Evolutionary conservation across 2,113 vertebrate species (phyloP).

Genomic region (Centropristis striata): DNA sequence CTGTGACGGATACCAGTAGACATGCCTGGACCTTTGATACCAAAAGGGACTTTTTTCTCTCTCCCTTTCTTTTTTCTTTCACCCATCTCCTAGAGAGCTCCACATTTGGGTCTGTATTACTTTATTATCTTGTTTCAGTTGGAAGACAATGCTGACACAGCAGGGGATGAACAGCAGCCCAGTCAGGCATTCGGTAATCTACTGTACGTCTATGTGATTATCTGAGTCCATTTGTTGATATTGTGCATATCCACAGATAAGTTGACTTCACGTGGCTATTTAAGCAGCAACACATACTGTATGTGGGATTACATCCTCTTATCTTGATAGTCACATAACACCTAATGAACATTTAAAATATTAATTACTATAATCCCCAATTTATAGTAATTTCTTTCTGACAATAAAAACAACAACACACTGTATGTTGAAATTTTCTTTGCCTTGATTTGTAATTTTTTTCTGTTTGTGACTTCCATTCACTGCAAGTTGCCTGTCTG

Average conservation of each 20-base stretch:
- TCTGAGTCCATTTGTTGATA: background rate
- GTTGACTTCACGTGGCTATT: background rate
- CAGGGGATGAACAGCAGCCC: conserved; percentile 9
- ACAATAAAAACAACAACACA: background rate
- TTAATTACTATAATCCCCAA: background rate
- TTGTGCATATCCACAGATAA: background rate
- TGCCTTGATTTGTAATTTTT: background rate
- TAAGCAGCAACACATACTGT: background rate
- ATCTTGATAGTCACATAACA: background rate
- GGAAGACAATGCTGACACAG: conserved; percentile 23
- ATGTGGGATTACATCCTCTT: background rate
- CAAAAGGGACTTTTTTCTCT: background rate
- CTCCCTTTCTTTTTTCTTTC: too few species aligned
- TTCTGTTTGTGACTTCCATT: background rate
- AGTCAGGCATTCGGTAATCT: background rate
- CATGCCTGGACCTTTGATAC: conserved; percentile 6
- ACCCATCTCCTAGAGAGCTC: conserved; percentile 5
- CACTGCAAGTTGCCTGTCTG: conserved; percentile 18
- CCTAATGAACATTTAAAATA: background rate
- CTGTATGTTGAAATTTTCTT: background rate
- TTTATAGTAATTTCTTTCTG: background rate
- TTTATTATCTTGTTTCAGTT: conserved; percentile 19
- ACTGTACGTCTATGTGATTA: background rate
- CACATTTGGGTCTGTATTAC: conserved; percentile 15
- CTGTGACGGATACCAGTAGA: background rate